Evolutionary conservation across 2,888 invertebrate species (phyloP), one percentile per base, ranked within the genome.

Genomic region (Drosophila mimica): DNA sequence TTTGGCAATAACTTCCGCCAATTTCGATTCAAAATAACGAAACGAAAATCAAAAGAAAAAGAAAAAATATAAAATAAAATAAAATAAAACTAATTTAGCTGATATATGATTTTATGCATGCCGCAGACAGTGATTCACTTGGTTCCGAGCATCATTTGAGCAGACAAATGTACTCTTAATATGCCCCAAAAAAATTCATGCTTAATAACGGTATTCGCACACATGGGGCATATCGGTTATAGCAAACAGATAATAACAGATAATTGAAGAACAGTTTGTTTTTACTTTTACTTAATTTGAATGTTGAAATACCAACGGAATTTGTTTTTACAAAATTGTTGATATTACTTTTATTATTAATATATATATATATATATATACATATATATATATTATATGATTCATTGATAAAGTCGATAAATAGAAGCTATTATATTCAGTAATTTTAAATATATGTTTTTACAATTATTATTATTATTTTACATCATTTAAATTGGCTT

Each of bases 1-100:
- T 83, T 80, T 57, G 56, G 28, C 62, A 57, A 67, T 56, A 60
- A 73, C 76, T 79, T 79, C 79, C 79, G 79, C 70, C 66, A 72
- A 72, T 71, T 67, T 59, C 53, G 64, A 49, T 56, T 28, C n/a
- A 38, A 8, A 46, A 46, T 54, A 61, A 20, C 13, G 48, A 57
- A 43, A 11, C 15, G 15, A 43, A 15, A 60, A 49, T 56, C 25
- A 25, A 49, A 31, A 48, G 31, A 62, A 61, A 38, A 46, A 54
- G 59, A 61, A 38, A 46, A 54, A 58, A 52, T 31, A 13, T 25
- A 52, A 51, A 43, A 38, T 30, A 43, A 60, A 36, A 31, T 31
- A 0, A 30, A 2, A 17, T 11, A 38, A 54, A 58, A 17, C 38
- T 11, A 52, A 52, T 46, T 62, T n/a, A 34, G 17, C 70, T 70